phyloP scores from a whole-genome alignment of 2,113 vertebrate genomes.

The Apus apus region DNA sequence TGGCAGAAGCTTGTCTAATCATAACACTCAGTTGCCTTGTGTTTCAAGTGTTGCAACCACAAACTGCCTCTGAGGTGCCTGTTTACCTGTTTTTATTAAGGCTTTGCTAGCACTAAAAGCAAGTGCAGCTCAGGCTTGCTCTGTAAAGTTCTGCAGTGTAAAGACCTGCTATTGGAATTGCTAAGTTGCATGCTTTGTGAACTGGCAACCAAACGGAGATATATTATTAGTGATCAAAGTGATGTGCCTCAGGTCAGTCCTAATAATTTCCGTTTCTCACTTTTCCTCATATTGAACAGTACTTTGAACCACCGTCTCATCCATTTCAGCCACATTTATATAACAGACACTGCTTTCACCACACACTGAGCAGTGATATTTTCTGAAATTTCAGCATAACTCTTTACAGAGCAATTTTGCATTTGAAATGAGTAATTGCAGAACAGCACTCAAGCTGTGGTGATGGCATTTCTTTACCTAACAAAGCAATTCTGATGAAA shows the following conservation, averaged over 20 bases:
- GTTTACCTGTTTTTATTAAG: neutral
- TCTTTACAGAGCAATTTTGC: neutral
- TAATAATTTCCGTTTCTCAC: neutral
- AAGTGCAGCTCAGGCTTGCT: neutral
- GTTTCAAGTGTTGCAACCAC: neutral
- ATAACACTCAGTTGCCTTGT: neutral
- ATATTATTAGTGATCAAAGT: neutral
- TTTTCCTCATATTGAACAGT: neutral
- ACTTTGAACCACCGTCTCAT: neutral
- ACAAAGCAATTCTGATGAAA: neutral
- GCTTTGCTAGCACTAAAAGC: neutral
- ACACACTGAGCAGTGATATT: neutral
- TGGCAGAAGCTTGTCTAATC: neutral
- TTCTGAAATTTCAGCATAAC: neutral
- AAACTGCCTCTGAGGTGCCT: neutral
- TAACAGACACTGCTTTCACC: fast-evolving
- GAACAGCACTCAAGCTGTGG: neutral
- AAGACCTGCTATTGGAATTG: neutral
- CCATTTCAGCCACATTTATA: neutral
- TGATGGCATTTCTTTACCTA: neutral
- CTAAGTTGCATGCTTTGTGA: neutral
- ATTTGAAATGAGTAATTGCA: neutral
- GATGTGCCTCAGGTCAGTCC: neutral
- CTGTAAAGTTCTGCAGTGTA: neutral
- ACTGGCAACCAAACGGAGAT: neutral